Evolutionary conservation across 2,797 vertebrate genomes (phyloP).

Genomic region (Eupleurogrammus muticus): DNA sequence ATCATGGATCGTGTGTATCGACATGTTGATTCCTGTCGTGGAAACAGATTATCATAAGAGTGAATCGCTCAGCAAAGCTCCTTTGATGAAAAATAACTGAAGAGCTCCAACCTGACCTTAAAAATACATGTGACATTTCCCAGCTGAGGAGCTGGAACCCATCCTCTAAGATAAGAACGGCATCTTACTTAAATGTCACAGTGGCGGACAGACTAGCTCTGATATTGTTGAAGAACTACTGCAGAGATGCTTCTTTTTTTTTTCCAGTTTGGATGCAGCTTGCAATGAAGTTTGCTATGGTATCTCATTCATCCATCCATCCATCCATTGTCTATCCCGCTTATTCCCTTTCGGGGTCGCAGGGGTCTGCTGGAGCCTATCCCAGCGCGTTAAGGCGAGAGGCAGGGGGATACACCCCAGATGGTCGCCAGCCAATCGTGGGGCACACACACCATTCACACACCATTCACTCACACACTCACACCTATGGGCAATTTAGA

Average conservation of each 20-base stretch:
- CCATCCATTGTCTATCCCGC: too few species aligned
- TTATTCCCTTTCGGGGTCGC: too few species aligned
- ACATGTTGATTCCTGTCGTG: slow-evolving; percentile 25
- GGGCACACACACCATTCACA: too few species aligned
- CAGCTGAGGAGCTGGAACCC: slow-evolving; percentile 65
- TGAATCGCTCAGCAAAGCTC: slow-evolving; percentile 54
- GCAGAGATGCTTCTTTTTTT: slow-evolving; percentile 13
- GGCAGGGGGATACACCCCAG: too few species aligned
- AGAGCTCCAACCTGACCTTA: slow-evolving; percentile 73
- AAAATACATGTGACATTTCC: slow-evolving; percentile 75
- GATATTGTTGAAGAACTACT: slow-evolving; percentile 55
- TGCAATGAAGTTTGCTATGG: slow-evolving; percentile 48
- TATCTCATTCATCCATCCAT: slow-evolving; percentile 67
- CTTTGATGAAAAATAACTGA: slow-evolving; percentile 67
- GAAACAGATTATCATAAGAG: slow-evolving; percentile 53
- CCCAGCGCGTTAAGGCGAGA: too few species aligned
- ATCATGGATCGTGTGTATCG: slow-evolving; percentile 30
- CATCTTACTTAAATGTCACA: slow-evolving; percentile 78
- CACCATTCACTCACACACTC: too few species aligned
- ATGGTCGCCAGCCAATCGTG: too few species aligned
- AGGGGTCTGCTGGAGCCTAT: too few species aligned
- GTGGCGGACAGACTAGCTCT: slow-evolving; percentile 41
- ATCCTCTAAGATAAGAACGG: slow-evolving; percentile 66
- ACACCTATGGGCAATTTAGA: too few species aligned
- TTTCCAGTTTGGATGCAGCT: slow-evolving; percentile 30